A percentile compares a stretch with the other conserved stretches of the same genome.
phyloP scores from a whole-genome alignment of 2,888 invertebrate species.

The Rhopalosiphum nymphaeae region DNA sequence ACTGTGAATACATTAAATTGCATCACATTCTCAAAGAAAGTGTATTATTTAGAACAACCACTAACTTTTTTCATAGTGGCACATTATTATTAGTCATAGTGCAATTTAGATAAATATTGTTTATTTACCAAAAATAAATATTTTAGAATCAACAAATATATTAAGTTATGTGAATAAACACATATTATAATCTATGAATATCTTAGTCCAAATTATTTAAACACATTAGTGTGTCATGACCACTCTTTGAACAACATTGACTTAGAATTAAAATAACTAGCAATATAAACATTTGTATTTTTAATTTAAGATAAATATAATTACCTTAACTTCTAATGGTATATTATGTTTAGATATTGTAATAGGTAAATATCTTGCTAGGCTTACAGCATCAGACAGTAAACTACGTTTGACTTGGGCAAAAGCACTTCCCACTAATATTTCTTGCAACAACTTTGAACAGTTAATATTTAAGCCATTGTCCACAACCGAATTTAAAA shows the following conservation, averaged over 20 bases:
- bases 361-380: slow-evolving; percentile 80
- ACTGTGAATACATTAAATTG: background rate
- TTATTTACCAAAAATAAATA: no score
- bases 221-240: no score
- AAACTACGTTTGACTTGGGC: slow-evolving; percentile 80
- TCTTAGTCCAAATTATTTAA: no score
- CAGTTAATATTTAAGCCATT: slow-evolving; percentile 74
- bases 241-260: no score
- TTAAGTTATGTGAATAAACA: no score
- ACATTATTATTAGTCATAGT: no score
- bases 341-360: slow-evolving; percentile 75
- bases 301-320: slow-evolving; percentile 66
- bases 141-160: no score
- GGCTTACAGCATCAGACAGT: slow-evolving; percentile 78
- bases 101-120: no score
- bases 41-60: background rate
- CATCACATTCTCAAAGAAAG: background rate
- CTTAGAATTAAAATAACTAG: background rate
- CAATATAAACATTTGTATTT: background rate
- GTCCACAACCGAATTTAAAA: slow-evolving; percentile 68
- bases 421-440: slow-evolving; percentile 82
- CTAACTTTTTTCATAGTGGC: no score
- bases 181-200: no score
- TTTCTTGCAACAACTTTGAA: slow-evolving; percentile 83
- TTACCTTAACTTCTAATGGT: slow-evolving; percentile 77